These are phyloP conservation scores for Proisotoma minuta DNA, from an alignment of 2,888 invertebrate genomes.

Conservation along the genomic window DNA sequence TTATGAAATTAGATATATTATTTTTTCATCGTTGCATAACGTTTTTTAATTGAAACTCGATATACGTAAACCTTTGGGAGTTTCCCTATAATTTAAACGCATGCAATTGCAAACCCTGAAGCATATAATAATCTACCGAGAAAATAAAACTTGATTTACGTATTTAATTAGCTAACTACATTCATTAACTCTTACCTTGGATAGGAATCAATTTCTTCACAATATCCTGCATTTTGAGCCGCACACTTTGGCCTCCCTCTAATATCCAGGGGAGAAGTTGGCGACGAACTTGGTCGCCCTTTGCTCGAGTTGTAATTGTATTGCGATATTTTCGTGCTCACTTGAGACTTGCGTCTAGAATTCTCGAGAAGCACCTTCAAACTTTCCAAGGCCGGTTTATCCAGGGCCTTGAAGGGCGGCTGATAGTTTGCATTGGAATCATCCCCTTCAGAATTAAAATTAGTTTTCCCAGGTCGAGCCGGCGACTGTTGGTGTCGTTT, in stretches of 20 bases:
- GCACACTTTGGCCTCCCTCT: slow-evolving; percentile 22
- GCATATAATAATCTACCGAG: background rate
- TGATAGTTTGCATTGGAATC: too few species aligned
- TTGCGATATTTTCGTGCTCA: background rate
- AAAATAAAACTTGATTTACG: background rate
- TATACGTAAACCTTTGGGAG: too few species aligned
- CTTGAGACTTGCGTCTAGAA: slow-evolving; percentile 9
- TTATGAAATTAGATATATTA: too few species aligned
- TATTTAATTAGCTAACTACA: background rate
- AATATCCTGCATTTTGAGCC: slow-evolving; percentile 29
- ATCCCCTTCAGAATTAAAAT: too few species aligned
- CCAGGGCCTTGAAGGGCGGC: slow-evolving; percentile 21
- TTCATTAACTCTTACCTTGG: slow-evolving; percentile 33
- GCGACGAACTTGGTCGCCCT: background rate
- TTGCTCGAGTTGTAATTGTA: too few species aligned
- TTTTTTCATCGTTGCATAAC: too few species aligned
- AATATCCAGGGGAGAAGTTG: slow-evolving; percentile 5
- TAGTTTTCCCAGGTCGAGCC: too few species aligned
- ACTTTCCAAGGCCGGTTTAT: slow-evolving; percentile 14
- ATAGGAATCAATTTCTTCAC: slow-evolving; percentile 35
- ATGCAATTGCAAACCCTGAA: too few species aligned
- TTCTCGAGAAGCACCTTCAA: slow-evolving; percentile 21
- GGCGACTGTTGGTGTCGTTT: too few species aligned
- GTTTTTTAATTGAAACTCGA: too few species aligned
- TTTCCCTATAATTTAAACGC: too few species aligned